Evolutionary conservation across 2,888 invertebrate species (phyloP).

Genomic region (Notodonta dromedarius): DNA sequence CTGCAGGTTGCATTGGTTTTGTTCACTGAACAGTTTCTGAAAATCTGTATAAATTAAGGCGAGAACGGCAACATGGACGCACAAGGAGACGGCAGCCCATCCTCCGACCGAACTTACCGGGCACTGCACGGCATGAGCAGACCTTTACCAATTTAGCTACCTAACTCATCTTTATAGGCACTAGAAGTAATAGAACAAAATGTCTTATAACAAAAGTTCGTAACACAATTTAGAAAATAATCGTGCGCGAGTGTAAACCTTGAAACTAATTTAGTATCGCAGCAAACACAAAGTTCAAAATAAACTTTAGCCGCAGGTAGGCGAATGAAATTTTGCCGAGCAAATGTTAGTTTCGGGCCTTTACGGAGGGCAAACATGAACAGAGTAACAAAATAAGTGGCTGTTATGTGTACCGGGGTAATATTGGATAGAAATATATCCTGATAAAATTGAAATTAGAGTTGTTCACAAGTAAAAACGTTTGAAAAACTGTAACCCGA

Average conservation of each 20-base stretch:
- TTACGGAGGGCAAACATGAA: neutral
- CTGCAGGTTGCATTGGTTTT: too few species aligned
- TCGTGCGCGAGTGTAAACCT: neutral
- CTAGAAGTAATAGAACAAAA: neutral
- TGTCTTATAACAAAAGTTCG: neutral
- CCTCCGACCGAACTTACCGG: too few species aligned
- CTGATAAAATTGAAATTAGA: neutral
- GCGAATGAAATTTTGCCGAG: conserved; percentile 2
- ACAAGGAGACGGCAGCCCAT: too few species aligned
- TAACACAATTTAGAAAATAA: neutral
- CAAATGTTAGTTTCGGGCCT: conserved; percentile 3
- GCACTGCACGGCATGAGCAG: too few species aligned
- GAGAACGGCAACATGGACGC: too few species aligned
- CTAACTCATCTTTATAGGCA: too few species aligned
- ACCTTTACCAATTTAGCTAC: too few species aligned
- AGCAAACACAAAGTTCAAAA: conserved; percentile 1
- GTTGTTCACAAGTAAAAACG: neutral
- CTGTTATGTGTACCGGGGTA: neutral
- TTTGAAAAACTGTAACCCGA: too few species aligned
- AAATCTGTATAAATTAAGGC: too few species aligned
- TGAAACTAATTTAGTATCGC: conserved; percentile 1
- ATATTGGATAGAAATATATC: neutral
- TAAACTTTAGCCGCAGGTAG: conserved; percentile 3
- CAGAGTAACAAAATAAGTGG: neutral
- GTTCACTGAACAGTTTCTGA: too few species aligned